Conservation (phyloP, 2,888 invertebrate genomes). For the Geotrupes spiniger region DNA sequence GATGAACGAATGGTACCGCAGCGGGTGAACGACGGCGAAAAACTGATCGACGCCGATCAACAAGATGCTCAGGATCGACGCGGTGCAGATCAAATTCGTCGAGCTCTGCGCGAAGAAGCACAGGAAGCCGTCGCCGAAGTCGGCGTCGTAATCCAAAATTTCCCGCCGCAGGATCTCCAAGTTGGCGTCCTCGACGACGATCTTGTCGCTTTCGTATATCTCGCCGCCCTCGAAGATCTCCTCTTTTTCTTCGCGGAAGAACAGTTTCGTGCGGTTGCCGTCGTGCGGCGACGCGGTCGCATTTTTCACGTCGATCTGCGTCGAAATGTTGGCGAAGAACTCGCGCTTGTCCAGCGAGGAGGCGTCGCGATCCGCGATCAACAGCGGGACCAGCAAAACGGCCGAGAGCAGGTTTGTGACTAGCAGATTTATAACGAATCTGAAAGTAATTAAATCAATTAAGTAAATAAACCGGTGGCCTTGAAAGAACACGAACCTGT, state of each 20-base stretch:
- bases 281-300: neutral
- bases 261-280: neutral
- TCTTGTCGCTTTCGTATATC: constrained; percentile 23
- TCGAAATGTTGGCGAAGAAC: constrained; percentile 11
- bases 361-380: constrained; percentile 55
- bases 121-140: constrained; percentile 22
- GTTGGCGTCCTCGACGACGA: constrained; percentile 20
- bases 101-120: constrained; percentile 59
- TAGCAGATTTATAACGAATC: constrained; percentile 56
- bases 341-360: neutral
- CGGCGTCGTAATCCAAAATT: too few relatives aligned
- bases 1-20: constrained; percentile 60
- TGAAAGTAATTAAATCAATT: constrained; percentile 37
- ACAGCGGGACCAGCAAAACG: constrained; percentile 50
- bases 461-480: neutral
- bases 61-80: constrained; percentile 61
- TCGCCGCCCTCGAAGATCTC: constrained; percentile 17
- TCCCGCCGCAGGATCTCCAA: constrained; percentile 31
- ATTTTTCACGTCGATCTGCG: neutral
- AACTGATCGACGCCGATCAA: constrained; percentile 65
- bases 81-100: constrained; percentile 58
- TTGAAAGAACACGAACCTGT: constrained; percentile 57
- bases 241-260: constrained; percentile 21
- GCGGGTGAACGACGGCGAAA: constrained; percentile 63
- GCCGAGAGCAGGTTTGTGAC: constrained; percentile 54